phyloP scores from a whole-genome alignment of 2,888 invertebrate species.

The Ashinkailepas kermadecensis region DNA sequence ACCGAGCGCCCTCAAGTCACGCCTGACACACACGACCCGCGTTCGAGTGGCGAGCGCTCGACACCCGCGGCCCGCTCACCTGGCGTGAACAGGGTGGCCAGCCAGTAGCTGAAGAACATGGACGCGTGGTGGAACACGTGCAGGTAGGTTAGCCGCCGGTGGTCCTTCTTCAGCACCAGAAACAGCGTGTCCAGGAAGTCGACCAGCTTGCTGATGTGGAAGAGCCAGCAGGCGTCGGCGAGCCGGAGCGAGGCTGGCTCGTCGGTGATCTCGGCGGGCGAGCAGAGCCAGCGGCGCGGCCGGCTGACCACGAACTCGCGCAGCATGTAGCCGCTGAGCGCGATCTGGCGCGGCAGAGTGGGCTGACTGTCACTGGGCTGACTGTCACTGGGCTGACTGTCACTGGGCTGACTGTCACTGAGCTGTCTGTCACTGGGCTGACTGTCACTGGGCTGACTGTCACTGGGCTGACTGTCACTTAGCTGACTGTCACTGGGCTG shows the following conservation, averaged over 20 bases:
- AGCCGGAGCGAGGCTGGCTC: neutral
- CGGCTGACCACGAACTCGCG: neutral
- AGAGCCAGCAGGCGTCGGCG: constrained; percentile 25
- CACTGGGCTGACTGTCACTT: too few relatives aligned
- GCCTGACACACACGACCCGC: too few relatives aligned
- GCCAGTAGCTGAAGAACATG: constrained; percentile 31
- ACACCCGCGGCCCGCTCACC: constrained; percentile 19
- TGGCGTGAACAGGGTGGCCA: constrained; percentile 31
- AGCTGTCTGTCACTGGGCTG: too few relatives aligned
- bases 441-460: too few relatives aligned
- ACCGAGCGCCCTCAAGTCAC: too few relatives aligned
- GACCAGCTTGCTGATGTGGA: constrained; percentile 30
- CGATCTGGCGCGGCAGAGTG: neutral
- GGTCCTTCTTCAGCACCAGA: constrained; percentile 33
- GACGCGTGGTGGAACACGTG: constrained; percentile 34
- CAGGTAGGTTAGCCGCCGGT: constrained; percentile 31
- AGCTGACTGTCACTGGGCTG: too few relatives aligned
- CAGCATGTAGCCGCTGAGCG: neutral
- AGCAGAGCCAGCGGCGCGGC: neutral
- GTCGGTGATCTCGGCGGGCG: neutral
- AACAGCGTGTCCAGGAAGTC: constrained; percentile 34
- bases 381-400: too few relatives aligned
- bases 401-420: too few relatives aligned
- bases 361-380: too few relatives aligned
- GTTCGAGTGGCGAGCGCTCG: too few relatives aligned